phyloP scores from a whole-genome alignment of 2,888 invertebrate species.

The Shargacucullia verbasci region DNA sequence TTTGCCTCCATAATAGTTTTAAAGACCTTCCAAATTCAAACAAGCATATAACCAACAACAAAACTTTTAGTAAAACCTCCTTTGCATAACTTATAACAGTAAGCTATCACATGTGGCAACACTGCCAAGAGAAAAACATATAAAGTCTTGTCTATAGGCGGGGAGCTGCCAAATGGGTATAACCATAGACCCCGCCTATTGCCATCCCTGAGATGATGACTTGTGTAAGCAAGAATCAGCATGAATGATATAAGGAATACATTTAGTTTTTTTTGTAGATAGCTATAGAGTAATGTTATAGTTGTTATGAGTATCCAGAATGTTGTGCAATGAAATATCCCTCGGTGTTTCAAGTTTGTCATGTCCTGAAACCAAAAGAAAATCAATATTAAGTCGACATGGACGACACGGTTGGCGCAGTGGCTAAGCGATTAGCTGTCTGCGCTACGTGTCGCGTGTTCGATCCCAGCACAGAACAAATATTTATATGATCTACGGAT shows the following conservation, averaged over 20 bases:
- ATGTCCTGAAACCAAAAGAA: constrained; percentile 73
- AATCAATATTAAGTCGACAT: background rate
- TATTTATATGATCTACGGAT: no score
- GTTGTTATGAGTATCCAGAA: constrained; percentile 69
- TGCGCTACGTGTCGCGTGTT: no score
- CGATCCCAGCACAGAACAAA: no score
- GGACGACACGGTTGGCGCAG: no score
- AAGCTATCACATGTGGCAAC: constrained; percentile 69
- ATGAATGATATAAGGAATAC: constrained; percentile 72
- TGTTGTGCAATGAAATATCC: constrained; percentile 79
- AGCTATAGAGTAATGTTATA: constrained; percentile 66
- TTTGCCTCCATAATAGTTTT: no score
- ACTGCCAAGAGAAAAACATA: constrained; percentile 67
- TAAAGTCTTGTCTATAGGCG: constrained; percentile 65
- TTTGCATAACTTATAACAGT: constrained; percentile 63
- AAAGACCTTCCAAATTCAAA: constrained; percentile 26
- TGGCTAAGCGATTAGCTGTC: no score
- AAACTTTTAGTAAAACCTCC: constrained; percentile 57
- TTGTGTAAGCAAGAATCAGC: constrained; percentile 72
- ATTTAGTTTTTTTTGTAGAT: constrained; percentile 66
- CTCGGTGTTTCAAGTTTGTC: constrained; percentile 69
- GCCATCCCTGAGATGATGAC: constrained; percentile 79
- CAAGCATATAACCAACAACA: constrained; percentile 50
- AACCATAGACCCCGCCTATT: constrained; percentile 80
- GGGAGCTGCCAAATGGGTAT: constrained; percentile 76